A percentile compares a stretch with the other conserved stretches of the same genome.
phyloP scores from a whole-genome alignment of 2,888 invertebrate species.

The Sarcophaga variegata region DNA sequence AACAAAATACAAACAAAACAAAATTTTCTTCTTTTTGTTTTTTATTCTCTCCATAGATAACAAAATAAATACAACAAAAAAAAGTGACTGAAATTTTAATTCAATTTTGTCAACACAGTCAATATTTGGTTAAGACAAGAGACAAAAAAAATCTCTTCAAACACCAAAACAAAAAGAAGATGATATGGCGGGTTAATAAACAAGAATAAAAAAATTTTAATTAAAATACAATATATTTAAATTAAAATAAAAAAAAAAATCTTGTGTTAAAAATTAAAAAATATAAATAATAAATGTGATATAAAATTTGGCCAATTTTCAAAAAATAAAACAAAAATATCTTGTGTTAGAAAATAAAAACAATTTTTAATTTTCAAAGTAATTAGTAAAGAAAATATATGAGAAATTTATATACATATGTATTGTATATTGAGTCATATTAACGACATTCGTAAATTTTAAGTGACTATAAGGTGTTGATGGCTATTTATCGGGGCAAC shows the following conservation, averaged over 20 bases:
- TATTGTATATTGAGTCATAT: too few relatives aligned
- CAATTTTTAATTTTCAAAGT: too few relatives aligned
- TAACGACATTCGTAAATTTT: too few relatives aligned
- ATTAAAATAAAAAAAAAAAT: constrained; percentile 18
- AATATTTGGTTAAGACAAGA: neutral
- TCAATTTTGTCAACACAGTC: neutral
- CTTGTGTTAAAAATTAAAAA: neutral
- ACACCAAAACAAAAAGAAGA: neutral
- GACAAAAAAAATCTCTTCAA: neutral
- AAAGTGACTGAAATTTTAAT: neutral
- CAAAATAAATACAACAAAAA: neutral
- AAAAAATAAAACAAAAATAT: constrained; percentile 25
- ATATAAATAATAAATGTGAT: constrained; percentile 5
- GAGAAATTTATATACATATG: too few relatives aligned
- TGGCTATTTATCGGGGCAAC: too few relatives aligned
- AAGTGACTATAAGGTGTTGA: too few relatives aligned
- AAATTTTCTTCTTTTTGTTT: too few relatives aligned
- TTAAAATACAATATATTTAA: constrained; percentile 9
- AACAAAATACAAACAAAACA: neutral
- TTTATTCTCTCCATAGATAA: too few relatives aligned
- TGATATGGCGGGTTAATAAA: constrained; percentile 15
- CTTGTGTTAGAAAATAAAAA: too few relatives aligned
- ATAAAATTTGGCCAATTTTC: constrained; percentile 32
- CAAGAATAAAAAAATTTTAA: neutral
- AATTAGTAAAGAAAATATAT: too few relatives aligned